phyloP scores from a whole-genome alignment of 2,113 vertebrate genomes.

The Xenotilapia caudafasciata region DNA sequence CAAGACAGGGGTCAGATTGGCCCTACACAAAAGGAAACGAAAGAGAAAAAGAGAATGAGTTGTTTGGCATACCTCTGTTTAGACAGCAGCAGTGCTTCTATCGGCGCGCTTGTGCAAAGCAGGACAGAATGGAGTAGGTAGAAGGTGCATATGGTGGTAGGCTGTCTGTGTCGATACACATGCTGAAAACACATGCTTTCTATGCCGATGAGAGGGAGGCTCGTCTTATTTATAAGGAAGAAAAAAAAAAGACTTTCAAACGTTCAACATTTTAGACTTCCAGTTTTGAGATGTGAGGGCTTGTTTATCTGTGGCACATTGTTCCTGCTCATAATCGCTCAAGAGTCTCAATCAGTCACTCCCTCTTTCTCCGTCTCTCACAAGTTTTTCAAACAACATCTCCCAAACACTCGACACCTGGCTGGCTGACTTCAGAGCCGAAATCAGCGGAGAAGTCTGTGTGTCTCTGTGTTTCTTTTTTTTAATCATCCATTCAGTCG shows the following conservation, averaged over 20 bases:
- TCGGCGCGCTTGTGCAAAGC: conserved; percentile 12
- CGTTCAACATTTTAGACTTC: conserved; percentile 47
- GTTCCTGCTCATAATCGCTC: conserved; percentile 61
- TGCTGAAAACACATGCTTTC: conserved; percentile 50
- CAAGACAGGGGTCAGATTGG: conserved; percentile 66
- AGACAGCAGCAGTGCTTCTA: conserved; percentile 28
- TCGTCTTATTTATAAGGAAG: conserved; percentile 1
- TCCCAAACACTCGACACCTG: conserved; percentile 66
- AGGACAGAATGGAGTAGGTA: conserved; percentile 43
- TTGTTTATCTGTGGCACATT: conserved; percentile 69
- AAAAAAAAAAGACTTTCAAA: conserved; percentile 46
- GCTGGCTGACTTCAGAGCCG: conserved; percentile 64
- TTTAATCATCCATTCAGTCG: conserved; percentile 60
- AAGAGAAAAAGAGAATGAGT: conserved; percentile 39
- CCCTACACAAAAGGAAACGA: conserved; percentile 46
- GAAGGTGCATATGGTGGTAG: conserved; percentile 48
- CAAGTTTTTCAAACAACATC: conserved; percentile 59
- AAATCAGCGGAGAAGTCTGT: conserved; percentile 50
- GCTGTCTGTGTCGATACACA: conserved; percentile 35
- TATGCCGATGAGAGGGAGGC: conserved; percentile 48
- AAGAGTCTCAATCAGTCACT: conserved; percentile 56
- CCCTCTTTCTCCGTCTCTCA: conserved; percentile 30
- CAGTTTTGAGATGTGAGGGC: conserved; percentile 64
- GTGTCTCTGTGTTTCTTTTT: conserved; percentile 15
- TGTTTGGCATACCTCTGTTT: conserved; percentile 53